Percentiles rank a stretch among this genome's conserved stretches.
Evolutionary conservation across 2,888 invertebrate species (phyloP).

Genomic region (Phasia obesa): DNA sequence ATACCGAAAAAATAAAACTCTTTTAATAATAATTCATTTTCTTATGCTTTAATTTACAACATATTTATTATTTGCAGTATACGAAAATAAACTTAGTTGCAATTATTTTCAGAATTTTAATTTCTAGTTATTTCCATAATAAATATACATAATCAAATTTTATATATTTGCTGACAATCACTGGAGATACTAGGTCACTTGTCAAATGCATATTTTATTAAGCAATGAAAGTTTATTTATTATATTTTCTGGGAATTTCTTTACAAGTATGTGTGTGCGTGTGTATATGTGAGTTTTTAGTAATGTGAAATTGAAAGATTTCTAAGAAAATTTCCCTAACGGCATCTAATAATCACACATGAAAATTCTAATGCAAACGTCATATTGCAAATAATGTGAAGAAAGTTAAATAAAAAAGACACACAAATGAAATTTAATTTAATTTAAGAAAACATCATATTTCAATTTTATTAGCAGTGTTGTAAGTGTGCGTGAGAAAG

Average conservation of each 20-base stretch:
- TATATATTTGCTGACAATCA: constrained; percentile 49
- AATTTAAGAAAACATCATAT: constrained; percentile 28
- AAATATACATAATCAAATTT: constrained; percentile 39
- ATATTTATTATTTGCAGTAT: constrained; percentile 14
- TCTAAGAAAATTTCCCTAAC: constrained; percentile 48
- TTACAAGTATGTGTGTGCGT: not conserved
- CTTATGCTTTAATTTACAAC: not conserved
- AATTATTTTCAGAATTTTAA: constrained; percentile 26
- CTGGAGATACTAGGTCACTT: constrained; percentile 51
- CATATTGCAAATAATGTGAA: constrained; percentile 8
- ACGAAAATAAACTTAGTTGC: constrained; percentile 10
- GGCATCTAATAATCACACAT: constrained; percentile 53
- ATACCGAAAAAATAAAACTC: no score
- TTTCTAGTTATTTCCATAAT: constrained; percentile 13
- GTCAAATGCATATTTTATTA: constrained; percentile 57
- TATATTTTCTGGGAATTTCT: constrained; percentile 20
- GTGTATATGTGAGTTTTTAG: not conserved
- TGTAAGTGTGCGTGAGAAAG: not conserved
- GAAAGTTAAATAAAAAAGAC: constrained; percentile 13
- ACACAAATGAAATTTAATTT: constrained; percentile 14
- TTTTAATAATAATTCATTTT: not conserved
- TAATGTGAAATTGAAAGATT: constrained; percentile 49
- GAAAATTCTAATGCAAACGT: constrained; percentile 20
- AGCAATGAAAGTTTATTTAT: constrained; percentile 46
- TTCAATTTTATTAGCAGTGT: not conserved